These are phyloP conservation scores for Heliornis fulica DNA, from an alignment of 2,113 vertebrate genomes.

Conservation along the genomic window DNA sequence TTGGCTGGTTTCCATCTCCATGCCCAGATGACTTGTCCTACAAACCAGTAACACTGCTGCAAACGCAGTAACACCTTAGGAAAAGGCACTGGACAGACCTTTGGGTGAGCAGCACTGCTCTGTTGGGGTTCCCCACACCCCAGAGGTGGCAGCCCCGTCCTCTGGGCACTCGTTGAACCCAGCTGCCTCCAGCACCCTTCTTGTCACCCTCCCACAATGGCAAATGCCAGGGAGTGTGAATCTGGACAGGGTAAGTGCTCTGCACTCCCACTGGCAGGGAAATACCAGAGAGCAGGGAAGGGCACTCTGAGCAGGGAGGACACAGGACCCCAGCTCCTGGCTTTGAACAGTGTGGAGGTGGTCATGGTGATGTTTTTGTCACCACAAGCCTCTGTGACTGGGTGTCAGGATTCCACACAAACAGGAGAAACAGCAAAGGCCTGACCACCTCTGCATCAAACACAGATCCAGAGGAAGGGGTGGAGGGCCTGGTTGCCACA, in stretches of 20 bases:
- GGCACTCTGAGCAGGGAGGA: not conserved
- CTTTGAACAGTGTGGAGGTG: not conserved
- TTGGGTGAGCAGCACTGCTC: not conserved
- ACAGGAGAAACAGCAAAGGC: not conserved
- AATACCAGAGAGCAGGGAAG: no score
- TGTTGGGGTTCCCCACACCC: not conserved
- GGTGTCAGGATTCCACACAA: not conserved
- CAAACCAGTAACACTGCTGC: not conserved
- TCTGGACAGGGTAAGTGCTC: no score
- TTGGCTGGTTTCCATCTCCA: not conserved
- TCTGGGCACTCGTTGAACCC: not conserved
- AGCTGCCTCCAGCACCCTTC: not conserved
- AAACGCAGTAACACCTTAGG: not conserved
- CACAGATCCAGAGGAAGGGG: not conserved
- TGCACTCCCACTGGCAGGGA: no score
- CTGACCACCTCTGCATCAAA: not conserved
- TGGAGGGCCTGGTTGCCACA: no score
- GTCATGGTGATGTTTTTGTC: not conserved
- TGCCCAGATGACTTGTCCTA: not conserved
- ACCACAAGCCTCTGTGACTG: not conserved
- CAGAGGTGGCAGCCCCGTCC: not conserved
- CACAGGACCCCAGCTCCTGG: not conserved
- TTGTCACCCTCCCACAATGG: not conserved
- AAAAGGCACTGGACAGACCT: not conserved
- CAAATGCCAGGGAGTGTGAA: fast-evolving